Evolutionary conservation across 2,888 invertebrate species (phyloP).

Genomic region (Cantharis flavilabris): DNA sequence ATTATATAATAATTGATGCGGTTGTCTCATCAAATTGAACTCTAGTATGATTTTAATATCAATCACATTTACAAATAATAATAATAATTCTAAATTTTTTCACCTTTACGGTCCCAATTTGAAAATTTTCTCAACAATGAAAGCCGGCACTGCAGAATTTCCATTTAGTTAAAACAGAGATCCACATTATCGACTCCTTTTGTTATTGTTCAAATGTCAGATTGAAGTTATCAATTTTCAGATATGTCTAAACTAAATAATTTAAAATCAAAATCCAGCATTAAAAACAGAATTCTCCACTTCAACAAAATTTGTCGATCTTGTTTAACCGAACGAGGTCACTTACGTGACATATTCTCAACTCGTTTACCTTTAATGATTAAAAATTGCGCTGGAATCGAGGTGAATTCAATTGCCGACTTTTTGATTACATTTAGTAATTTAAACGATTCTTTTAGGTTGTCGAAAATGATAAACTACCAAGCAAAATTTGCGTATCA

Average conservation of each 20-base stretch:
- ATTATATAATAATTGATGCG: no score
- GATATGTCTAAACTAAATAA: slow-evolving; percentile 15
- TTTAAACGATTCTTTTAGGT: slow-evolving; percentile 44
- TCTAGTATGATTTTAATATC: no score
- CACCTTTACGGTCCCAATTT: no score
- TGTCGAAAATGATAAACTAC: slow-evolving; percentile 50
- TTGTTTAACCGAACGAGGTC: slow-evolving; percentile 45
- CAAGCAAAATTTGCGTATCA: slow-evolving; percentile 51
- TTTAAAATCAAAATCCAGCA: slow-evolving; percentile 2
- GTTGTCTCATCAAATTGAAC: no score
- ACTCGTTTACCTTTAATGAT: slow-evolving; percentile 50
- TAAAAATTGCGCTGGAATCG: slow-evolving; percentile 45
- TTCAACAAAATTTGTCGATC: slow-evolving; percentile 47
- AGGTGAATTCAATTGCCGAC: slow-evolving; percentile 38
- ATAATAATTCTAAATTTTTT: no score
- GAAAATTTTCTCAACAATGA: no score
- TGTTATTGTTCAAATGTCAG: background rate
- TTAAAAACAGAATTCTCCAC: slow-evolving; percentile 21
- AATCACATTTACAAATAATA: no score
- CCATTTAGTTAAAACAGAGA: background rate
- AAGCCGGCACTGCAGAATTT: background rate
- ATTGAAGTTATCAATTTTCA: background rate
- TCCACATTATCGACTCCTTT: background rate
- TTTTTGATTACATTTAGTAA: background rate
- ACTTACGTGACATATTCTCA: slow-evolving; percentile 44